Conservation (phyloP, 2,113 vertebrate species). For the Corapipo altera region DNA sequence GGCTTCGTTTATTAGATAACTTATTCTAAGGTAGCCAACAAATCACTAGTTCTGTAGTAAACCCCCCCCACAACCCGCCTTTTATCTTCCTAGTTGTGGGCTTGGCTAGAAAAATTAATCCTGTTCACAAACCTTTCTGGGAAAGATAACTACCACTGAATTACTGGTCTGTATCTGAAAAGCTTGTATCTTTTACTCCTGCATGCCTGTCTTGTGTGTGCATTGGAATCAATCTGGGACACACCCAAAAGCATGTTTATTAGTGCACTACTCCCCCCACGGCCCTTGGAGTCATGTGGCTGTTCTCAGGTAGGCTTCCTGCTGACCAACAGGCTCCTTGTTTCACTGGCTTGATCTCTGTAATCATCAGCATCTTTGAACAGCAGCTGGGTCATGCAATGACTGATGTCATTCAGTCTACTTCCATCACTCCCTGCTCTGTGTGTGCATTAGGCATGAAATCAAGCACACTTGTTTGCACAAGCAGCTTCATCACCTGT, state of each 20-base stretch:
- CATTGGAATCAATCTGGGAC: background rate
- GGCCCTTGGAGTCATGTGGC: rapidly evolving
- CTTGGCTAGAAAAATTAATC: background rate
- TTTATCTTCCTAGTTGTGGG: background rate
- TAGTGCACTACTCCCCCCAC: background rate
- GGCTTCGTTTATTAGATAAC: background rate
- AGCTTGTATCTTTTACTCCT: background rate
- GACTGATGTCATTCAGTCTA: background rate
- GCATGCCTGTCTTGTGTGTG: background rate
- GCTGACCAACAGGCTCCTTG: background rate
- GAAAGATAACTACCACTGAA: background rate
- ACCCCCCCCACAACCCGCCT: background rate
- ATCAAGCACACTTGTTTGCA: background rate
- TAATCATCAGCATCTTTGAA: background rate
- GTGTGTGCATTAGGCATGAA: background rate
- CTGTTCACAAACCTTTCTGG: background rate
- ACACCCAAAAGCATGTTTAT: background rate
- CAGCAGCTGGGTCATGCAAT: rapidly evolving
- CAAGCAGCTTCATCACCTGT: background rate
- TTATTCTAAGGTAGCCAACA: background rate
- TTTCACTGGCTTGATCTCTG: background rate
- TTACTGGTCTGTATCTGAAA: background rate
- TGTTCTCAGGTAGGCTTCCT: background rate
- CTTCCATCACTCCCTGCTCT: background rate
- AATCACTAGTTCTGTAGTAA: background rate